Percentiles rank a stretch among this genome's conserved stretches.
phyloP scores from a whole-genome alignment of 2,797 vertebrate species.

The Myotis myotis region DNA sequence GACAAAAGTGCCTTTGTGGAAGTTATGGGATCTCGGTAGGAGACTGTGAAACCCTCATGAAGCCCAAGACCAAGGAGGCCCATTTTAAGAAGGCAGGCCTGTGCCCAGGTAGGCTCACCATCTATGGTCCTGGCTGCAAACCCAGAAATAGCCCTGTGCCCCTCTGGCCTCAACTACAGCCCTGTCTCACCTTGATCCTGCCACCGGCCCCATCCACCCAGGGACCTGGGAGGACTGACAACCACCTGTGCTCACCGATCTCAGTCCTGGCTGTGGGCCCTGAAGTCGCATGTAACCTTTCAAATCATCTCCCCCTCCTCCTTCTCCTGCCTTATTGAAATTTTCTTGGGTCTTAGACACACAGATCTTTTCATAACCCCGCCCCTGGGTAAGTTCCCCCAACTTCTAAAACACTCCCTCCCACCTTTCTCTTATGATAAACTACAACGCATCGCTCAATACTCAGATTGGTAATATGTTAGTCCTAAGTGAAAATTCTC shows the following conservation, averaged over 20 bases:
- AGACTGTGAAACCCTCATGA: background rate
- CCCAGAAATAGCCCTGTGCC: background rate
- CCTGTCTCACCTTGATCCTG: background rate
- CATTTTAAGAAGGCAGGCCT: background rate
- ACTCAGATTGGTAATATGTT: background rate
- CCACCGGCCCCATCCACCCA: background rate
- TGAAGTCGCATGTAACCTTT: background rate
- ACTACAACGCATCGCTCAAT: background rate
- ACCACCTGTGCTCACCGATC: rapidly evolving
- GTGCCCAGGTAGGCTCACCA: background rate
- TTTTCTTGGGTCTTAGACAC: background rate
- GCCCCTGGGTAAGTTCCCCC: background rate
- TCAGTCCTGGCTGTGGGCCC: background rate
- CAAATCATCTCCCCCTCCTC: background rate
- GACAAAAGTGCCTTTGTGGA: background rate
- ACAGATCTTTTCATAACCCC: background rate
- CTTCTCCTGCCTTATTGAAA: background rate
- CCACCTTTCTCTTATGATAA: background rate
- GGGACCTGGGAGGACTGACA: background rate
- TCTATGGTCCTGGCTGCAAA: background rate
- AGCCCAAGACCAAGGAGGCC: background rate
- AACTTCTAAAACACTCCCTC: background rate
- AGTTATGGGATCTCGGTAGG: background rate
- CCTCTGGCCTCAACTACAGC: background rate
- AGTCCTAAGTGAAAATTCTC: background rate